Percentiles rank a stretch among this genome's conserved stretches.
Conservation (phyloP, 2,888 invertebrate species). For the Lysandra bellargus region DNA sequence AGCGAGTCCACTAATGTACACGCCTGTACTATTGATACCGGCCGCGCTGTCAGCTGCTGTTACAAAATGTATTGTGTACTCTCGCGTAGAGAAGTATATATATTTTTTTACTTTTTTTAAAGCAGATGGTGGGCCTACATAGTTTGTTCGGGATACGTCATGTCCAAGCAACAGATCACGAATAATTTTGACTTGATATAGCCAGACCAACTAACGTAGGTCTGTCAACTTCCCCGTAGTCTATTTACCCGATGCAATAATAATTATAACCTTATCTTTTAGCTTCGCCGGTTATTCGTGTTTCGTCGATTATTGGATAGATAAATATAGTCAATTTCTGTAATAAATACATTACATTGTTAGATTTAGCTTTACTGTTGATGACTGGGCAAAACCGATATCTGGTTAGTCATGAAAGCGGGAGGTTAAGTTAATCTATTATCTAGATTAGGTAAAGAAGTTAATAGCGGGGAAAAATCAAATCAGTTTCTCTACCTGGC, state of each 20-base stretch:
- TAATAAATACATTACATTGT: not conserved
- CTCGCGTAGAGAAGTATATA: conserved; percentile 32
- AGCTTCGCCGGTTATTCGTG: not conserved
- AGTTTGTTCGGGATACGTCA: not conserved
- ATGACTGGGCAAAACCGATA: conserved; percentile 18
- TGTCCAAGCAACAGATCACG: not conserved
- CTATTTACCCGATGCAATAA: too few species aligned
- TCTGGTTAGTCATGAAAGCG: conserved; percentile 18
- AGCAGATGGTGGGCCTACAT: not conserved
- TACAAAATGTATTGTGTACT: conserved; percentile 42
- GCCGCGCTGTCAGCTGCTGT: conserved; percentile 39
- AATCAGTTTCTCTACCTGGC: too few species aligned
- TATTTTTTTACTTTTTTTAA: not conserved
- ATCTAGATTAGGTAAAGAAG: not conserved
- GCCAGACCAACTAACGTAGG: too few species aligned
- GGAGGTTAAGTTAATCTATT: not conserved
- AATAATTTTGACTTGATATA: too few species aligned
- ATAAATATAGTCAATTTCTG: not conserved
- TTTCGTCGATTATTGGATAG: not conserved
- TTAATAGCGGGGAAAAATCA: not conserved
- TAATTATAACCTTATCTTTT: not conserved
- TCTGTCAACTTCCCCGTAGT: too few species aligned
- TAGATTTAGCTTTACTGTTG: conserved; percentile 7
- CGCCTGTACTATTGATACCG: conserved; percentile 47
- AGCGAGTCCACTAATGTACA: conserved; percentile 47